Base-by-base conservation (phyloP, 2,113 vertebrate species). In the Thymallus thymallus region DNA sequence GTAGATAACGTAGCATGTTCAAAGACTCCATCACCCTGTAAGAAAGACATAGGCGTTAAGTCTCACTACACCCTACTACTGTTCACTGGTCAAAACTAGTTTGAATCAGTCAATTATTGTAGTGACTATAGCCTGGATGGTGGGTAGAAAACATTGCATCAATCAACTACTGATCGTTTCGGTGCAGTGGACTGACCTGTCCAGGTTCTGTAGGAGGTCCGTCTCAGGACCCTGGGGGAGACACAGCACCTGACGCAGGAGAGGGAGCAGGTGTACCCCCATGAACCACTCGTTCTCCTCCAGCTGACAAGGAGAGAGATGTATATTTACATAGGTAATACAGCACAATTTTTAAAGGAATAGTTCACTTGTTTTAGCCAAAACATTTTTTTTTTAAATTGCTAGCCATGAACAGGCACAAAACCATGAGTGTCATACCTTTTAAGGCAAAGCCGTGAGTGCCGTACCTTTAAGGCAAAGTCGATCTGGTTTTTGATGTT, bases 141-240 rank as follows among this genome's bases (percentile, higher is more conserved):
- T 51, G 48, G 48, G 35, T 10, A 9, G 35, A 41, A 41, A 41
- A 41, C 35, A 41, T 41, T 41, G 35, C 35, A 41, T 41, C 35
- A 12, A 10, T 41, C 35, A 41, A 10, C 35, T 41, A 41, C 48
- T 51, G 48, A 16, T 51, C 10, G 48, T 51, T 18, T 14, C 14
- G 16, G 14, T 51, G 48, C 14, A 51, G n/a, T 9, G 56, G 4
- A 24, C 90, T 92, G 72, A 98, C 98, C 96, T 94, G 83, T 99
- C 98, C 69, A 97, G 91, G 82, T 94, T 92, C 78, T 98, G 95
- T 71, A 99, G 92, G 30, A 99, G 94, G 87, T 99, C 97, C 0
- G 97, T 98, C 93, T 99, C 97, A 12, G 95, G 94, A 41, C 96
- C 96, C 69, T 98, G 94, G 72, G 96, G 95, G 78, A 99, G 95